Percentiles rank a stretch among this genome's conserved stretches.
Evolutionary conservation across 2,113 vertebrate genomes (phyloP).

Genomic region (Hyla sarda): DNA sequence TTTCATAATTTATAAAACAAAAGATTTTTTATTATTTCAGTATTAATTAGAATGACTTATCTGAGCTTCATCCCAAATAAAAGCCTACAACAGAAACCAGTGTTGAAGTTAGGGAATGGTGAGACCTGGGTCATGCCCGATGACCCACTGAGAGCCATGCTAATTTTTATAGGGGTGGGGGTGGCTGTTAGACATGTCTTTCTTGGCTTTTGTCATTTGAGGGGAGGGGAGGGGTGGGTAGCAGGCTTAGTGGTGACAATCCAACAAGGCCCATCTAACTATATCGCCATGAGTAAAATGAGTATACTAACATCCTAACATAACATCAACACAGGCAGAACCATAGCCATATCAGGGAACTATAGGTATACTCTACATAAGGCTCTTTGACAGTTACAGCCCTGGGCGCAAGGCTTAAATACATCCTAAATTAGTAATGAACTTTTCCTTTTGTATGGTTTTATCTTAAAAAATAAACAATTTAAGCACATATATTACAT

Average conservation of each 20-base stretch:
- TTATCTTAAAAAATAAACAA: too few relatives aligned
- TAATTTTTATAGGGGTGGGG: neutral
- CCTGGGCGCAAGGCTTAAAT: neutral
- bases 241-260: neutral
- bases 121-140: neutral
- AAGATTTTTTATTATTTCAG: too few relatives aligned
- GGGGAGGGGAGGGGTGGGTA: neutral
- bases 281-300: neutral
- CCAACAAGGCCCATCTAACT: neutral
- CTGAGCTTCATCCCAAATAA: neutral
- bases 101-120: neutral
- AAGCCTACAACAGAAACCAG: slow-evolving; percentile 3
- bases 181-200: neutral
- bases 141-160: neutral
- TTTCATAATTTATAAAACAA: too few relatives aligned
- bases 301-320: neutral
- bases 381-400: neutral
- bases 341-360: neutral
- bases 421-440: neutral
- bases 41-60: too few relatives aligned
- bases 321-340: neutral
- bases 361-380: neutral
- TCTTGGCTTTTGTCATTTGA: neutral
- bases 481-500: too few relatives aligned
- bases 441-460: neutral